A percentile compares a stretch with the other conserved stretches of the same genome.
Conservation (phyloP, 2,888 invertebrate genomes). For the Thera britannica region DNA sequence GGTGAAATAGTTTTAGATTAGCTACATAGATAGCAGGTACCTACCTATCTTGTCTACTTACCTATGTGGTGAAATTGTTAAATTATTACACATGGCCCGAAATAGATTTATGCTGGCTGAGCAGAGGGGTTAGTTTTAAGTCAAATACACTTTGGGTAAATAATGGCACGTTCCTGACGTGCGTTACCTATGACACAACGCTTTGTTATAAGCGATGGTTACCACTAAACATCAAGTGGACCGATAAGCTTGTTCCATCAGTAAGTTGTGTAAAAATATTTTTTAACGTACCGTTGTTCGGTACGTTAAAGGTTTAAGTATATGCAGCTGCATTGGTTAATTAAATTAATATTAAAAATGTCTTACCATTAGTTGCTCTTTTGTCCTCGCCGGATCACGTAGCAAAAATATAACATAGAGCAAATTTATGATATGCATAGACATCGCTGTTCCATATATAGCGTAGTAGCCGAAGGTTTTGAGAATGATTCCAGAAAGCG, state of each 20-base stretch:
- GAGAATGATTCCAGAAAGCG: slow-evolving; percentile 48
- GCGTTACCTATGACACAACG: no score
- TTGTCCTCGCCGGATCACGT: slow-evolving; percentile 43
- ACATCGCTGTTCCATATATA: slow-evolving; percentile 43
- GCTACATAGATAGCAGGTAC: not conserved
- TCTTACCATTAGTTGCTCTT: slow-evolving; percentile 48
- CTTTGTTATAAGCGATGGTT: no score
- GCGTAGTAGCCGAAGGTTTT: slow-evolving; percentile 48
- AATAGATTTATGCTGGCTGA: not conserved
- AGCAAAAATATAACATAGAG: slow-evolving; percentile 43
- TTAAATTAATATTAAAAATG: not conserved
- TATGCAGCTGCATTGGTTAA: no score
- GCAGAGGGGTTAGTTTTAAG: no score
- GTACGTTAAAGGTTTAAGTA: no score
- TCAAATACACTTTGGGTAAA: no score
- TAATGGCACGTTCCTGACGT: no score
- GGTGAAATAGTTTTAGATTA: not conserved
- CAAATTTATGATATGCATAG: slow-evolving; percentile 43
- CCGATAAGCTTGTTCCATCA: no score
- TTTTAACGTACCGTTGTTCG: no score
- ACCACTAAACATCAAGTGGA: no score
- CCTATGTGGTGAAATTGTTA: not conserved
- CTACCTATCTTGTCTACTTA: no score
- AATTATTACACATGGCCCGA: not conserved
- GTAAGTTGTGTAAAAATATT: no score